Evolutionary conservation across 2,888 invertebrate species (phyloP), one percentile per base, ranked within the genome.

Genomic region (Acleris cristana): DNA sequence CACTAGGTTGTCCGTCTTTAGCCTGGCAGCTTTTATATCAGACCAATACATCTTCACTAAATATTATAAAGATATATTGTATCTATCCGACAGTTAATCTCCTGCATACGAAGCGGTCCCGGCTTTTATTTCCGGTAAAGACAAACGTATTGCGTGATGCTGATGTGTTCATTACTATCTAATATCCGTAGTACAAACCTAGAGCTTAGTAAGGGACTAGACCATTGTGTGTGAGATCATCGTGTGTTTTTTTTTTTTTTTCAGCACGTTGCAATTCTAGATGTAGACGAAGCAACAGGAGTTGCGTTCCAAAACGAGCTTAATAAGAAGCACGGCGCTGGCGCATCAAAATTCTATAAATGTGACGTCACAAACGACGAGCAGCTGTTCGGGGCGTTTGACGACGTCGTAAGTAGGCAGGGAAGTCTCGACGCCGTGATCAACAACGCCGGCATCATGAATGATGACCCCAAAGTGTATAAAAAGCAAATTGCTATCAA

Each of bases 361-460:
- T 84, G 83, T 72, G 85, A 86, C 44, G 79, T 83, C 26, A 79
- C 80, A 0, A 74, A 76, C 7, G 79, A 81, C 8, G 76, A 78
- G 0, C 70, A 79, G 61, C 70, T 86, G 8, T 69, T 74, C 21
- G 71, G 54, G 7, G 78, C 75, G 2, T 81, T 79, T 49, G 72
- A 79, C 8, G 64, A 57, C 40, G 72, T 77, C 0, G 64, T 73
- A 26, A 68, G 76, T 8, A 72, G 76, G 0, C 66, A 77, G 6
- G 79, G 74, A 0, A 71, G 72, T 52, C 73, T 84, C 16, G 82
- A 86, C 58, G 65, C 82, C 0, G 76, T 86, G 5, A 67, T 86
- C 6, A 86, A 86, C 55, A 82, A 83, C 59, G 85, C 85, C 34
- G 85, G 81, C 2, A 78, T 80, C 16, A 76, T 76, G 60, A 76